These are phyloP conservation scores for Amaurobius ferox DNA, from an alignment of 2,888 invertebrate species.

Conservation along the genomic window DNA sequence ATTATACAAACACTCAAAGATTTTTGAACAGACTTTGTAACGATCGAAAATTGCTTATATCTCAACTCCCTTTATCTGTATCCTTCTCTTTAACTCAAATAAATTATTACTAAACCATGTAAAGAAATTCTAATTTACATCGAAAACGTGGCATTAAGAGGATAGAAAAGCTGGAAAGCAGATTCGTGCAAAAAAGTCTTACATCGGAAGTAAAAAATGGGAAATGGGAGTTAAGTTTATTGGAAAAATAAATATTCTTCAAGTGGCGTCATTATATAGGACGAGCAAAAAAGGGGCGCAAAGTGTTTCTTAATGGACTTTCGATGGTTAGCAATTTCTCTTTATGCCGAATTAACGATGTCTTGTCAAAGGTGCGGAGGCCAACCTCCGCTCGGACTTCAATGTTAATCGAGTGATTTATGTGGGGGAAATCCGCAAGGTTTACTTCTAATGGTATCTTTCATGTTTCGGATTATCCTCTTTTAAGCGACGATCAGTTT, in stretches of 20 bases:
- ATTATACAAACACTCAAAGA: too few relatives aligned
- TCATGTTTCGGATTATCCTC: constrained; percentile 56
- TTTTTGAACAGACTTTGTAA: too few relatives aligned
- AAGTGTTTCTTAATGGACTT: constrained; percentile 66
- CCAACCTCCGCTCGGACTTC: constrained; percentile 26
- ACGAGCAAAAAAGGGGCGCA: constrained; percentile 38
- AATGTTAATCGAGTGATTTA: constrained; percentile 63
- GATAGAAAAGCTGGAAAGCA: too few relatives aligned
- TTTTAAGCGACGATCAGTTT: constrained; percentile 19
- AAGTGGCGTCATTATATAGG: constrained; percentile 56
- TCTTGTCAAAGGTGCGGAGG: constrained; percentile 58
- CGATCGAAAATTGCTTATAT: too few relatives aligned
- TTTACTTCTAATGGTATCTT: constrained; percentile 43
- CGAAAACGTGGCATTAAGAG: too few relatives aligned
- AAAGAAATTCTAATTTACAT: too few relatives aligned
- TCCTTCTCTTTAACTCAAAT: too few relatives aligned
- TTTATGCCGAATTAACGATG: constrained; percentile 57
- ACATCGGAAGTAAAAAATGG: too few relatives aligned
- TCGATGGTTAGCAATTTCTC: constrained; percentile 53
- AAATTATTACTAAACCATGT: too few relatives aligned
- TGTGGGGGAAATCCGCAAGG: constrained; percentile 40
- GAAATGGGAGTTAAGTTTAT: constrained; percentile 25
- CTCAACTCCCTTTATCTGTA: too few relatives aligned
- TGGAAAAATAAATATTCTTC: constrained; percentile 58
- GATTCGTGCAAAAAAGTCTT: too few relatives aligned